Base-by-base conservation (phyloP, 2,113 vertebrate genomes). In the Oceanites oceanicus region DNA sequence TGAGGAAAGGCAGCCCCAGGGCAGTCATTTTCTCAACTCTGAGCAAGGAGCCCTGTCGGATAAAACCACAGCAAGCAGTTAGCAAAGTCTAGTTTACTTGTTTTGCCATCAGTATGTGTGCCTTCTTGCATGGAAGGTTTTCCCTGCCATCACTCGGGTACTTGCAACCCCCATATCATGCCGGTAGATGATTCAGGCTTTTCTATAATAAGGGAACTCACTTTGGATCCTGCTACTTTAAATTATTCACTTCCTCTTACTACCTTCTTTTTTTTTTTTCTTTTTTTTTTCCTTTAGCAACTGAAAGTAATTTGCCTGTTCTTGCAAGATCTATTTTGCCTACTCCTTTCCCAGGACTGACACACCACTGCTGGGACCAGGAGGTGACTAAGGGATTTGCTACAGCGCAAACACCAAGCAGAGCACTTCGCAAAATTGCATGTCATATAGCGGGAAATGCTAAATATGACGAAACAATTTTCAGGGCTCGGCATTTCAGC, bases 181-280 rank as follows among this genome's bases (percentile, higher is more conserved):
- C 26, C 2, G 1, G 16, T 9, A 56, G 85, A 75, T 72, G 53
- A 36, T 61, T 86, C 27, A 59, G 61, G 25, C 21, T 81, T 92
- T 92, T 68, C 40, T 86, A 0, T 44, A 63, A 53, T 22, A 83
- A 66, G 67, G 82, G 38, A 93, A 49, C 30, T 74, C 50, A 30
- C 27, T 86, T 20, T 55, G 27, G 52, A 87, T 67, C 47, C 88
- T 59, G 55, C 75, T 86, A 52, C 78, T 91, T 94, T 90, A 53
- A 91, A 87, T 62, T 71, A 61, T 78, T 87, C 44, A 29, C 87
- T 94, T 95, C 83, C 61, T 91, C 52, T 94, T 81, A 27, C 30
- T 34, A 25, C n/a, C 20, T 67, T 62, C 13, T 26, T 49, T n/a
- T 42, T 27, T 36, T 80, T 6, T 6, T 49, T 11, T 6, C 6